phyloP scores from a whole-genome alignment of 2,888 invertebrate species.

The Endotricha flammealis region DNA sequence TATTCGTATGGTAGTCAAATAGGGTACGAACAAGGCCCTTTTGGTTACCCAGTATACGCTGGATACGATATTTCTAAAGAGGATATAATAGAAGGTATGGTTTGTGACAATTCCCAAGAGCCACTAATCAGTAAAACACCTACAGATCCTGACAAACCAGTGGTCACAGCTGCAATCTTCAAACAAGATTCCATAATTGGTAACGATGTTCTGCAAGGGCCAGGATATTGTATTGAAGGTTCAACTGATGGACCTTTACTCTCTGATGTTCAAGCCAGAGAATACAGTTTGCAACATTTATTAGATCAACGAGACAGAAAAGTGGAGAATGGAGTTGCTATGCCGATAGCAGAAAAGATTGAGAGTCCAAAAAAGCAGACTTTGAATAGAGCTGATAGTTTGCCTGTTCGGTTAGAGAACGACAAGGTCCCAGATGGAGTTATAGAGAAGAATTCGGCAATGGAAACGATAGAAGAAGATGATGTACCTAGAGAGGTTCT shows the following conservation, averaged over 20 bases:
- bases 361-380: constrained; percentile 63
- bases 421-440: constrained; percentile 37
- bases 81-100: constrained; percentile 48
- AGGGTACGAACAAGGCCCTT: constrained; percentile 85
- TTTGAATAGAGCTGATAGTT: constrained; percentile 73
- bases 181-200: constrained; percentile 80
- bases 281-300: constrained; percentile 61
- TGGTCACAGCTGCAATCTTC: constrained; percentile 84
- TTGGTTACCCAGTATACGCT: constrained; percentile 82
- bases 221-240: constrained; percentile 70
- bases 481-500: constrained; percentile 50
- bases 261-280: constrained; percentile 71
- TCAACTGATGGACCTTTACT: constrained; percentile 70
- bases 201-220: constrained; percentile 59
- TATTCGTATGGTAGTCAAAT: constrained; percentile 89
- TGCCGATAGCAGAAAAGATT: constrained; percentile 47
- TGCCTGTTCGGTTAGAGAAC: constrained; percentile 75
- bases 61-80: constrained; percentile 74
- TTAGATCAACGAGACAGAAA: constrained; percentile 61
- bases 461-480: constrained; percentile 60
- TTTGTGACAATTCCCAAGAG: constrained; percentile 66
- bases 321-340: constrained; percentile 58
- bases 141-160: constrained; percentile 79
- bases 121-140: constrained; percentile 68
- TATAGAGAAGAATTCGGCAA: constrained; percentile 31